These are phyloP conservation scores for Salmo trutta DNA, from an alignment of 2,797 vertebrate genomes.

Conservation along the genomic window DNA sequence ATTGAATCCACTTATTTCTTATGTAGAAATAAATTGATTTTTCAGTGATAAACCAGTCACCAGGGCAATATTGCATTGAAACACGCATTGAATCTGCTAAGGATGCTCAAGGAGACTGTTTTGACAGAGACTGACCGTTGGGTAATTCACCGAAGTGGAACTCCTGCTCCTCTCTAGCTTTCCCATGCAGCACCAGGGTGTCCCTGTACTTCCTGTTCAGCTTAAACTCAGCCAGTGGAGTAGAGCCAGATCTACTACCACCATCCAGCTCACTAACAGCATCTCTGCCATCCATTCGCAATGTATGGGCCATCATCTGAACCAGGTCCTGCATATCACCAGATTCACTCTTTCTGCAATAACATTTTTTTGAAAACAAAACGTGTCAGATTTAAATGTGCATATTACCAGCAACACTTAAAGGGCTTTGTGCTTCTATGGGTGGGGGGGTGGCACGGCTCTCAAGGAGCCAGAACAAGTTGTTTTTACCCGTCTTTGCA, in stretches of 20 bases:
- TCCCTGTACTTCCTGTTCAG: constrained; percentile 88
- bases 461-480: neutral
- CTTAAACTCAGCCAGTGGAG: constrained; percentile 81
- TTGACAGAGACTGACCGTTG: constrained; percentile 69
- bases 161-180: constrained; percentile 74
- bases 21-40: neutral
- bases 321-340: constrained; percentile 92
- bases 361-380: neutral
- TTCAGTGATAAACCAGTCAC: neutral
- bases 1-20: no score
- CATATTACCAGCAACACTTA: neutral
- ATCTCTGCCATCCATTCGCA: constrained; percentile 85
- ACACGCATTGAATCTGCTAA: neutral
- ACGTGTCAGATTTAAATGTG: neutral
- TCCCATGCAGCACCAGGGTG: constrained; percentile 92
- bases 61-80: constrained; percentile 1
- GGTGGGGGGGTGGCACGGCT: neutral
- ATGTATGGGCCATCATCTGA: constrained; percentile 90
- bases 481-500: constrained; percentile 80
- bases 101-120: neutral
- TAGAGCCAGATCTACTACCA: constrained; percentile 30
- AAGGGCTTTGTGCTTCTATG: neutral
- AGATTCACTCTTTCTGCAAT: constrained; percentile 78
- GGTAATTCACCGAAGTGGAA: constrained; percentile 79
- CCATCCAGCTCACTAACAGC: constrained; percentile 50